Evolutionary conservation across 1,140 invertebrate genomes (phyloP), one percentile per base, ranked within the genome.

Genomic region (Chionoecetes opilio): DNA sequence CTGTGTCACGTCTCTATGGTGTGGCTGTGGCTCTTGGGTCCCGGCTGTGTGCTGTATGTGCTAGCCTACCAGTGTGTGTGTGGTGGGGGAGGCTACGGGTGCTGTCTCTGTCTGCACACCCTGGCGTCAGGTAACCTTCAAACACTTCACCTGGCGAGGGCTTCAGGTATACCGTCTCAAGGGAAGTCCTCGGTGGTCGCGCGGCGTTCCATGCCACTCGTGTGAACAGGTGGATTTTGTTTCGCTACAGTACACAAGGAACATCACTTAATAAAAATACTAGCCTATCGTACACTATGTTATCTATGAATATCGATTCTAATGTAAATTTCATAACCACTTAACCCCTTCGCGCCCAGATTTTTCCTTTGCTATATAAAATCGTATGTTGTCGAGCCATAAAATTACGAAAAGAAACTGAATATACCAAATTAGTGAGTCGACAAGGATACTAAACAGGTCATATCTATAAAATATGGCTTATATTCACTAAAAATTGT

Each of bases 51-150:
- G 63, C 63, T n/a, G 63, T 75, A n/a, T 75, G 63, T 75, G n/a
- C n/a, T 75, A 75, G 63, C 63, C 63, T 75, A 75, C 63, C 63
- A n/a, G 11, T 75, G 63, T 75, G 63, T 75, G 63, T 75, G 63
- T 75, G 63, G 21, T n/a, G 63, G 26, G 63, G 63, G 21, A n/a
- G 63, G 63, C 63, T 75, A 75, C 63, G n/a, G n/a, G 63, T 75
- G 63, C 63, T 75, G 6, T n/a, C 63, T 75, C 63, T 26, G n/a
- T 5, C n/a, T n/a, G n/a, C n/a, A n/a, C 63, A 75, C 63, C 63
- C 63, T 26, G 63, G 63, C 63, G n/a, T 26, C 63, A 75, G 63
- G 63, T 75, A 75, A 75, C 63, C 63, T 21, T n/a, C 63, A 26
- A 75, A n/a, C 63, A 75, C 63, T 75, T 75, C 63, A 14, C n/a